A percentile compares a stretch with the other conserved stretches of the same genome.
phyloP scores from a whole-genome alignment of 2,113 vertebrate species.

The Cyprinodon tularosa region DNA sequence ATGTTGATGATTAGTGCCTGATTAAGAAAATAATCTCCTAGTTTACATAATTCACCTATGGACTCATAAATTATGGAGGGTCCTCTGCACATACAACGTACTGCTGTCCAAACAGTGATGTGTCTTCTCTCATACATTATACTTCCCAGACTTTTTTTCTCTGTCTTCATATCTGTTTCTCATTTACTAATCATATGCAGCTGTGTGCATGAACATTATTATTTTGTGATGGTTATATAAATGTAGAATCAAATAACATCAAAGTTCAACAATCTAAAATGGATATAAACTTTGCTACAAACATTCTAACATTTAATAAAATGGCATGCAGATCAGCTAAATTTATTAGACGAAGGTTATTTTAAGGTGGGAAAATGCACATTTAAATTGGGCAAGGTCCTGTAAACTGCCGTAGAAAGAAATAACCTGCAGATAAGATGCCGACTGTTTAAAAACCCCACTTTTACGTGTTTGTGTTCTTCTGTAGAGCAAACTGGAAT shows the following conservation, averaged over 20 bases:
- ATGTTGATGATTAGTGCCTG: neutral
- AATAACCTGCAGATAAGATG: too few species aligned
- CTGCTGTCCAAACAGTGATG: conserved; percentile 65
- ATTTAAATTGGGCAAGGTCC: too few species aligned
- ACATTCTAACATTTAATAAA: neutral
- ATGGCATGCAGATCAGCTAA: neutral
- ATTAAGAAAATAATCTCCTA: conserved; percentile 24
- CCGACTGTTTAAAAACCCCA: too few species aligned
- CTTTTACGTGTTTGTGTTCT: neutral
- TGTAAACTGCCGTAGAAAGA: too few species aligned
- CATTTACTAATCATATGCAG: conserved; percentile 19
- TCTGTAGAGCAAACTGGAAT: neutral
- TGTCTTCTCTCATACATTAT: neutral
- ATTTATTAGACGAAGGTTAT: neutral
- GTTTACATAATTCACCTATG: conserved; percentile 47
- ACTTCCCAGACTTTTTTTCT: neutral
- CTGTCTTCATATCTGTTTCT: neutral
- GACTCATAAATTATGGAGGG: conserved; percentile 37
- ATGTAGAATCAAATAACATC: neutral
- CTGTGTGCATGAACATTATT: conserved; percentile 25
- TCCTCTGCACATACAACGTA: conserved; percentile 61
- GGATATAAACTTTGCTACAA: neutral
- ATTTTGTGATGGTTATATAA: neutral
- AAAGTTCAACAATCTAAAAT: neutral
- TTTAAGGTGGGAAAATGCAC: neutral